phyloP scores from a whole-genome alignment of 2,113 vertebrate genomes.

The Ranitomeya imitator region DNA sequence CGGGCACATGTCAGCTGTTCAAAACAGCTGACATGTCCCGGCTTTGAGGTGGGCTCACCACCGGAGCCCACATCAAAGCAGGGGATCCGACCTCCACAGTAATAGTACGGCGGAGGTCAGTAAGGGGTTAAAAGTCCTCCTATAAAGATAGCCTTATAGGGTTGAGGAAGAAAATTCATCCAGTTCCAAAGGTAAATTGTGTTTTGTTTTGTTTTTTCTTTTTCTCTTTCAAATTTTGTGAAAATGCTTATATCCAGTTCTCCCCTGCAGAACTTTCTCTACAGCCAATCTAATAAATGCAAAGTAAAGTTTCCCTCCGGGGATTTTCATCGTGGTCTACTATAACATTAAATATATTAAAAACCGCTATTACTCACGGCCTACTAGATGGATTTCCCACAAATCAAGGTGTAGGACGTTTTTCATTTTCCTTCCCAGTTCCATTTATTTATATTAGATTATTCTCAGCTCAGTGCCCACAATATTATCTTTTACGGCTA shows the following conservation, averaged over 20 bases:
- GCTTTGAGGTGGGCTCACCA: no score
- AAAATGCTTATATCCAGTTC: background rate
- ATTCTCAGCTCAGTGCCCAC: constrained; percentile 25
- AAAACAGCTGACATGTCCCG: no score
- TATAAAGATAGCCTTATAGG: no score
- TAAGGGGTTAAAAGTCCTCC: no score
- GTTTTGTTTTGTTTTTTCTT: background rate
- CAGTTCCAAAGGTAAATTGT: background rate
- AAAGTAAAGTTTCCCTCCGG: background rate
- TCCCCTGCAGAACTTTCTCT: background rate
- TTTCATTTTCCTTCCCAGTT: constrained; percentile 19
- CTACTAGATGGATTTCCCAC: constrained; percentile 5
- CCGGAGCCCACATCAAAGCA: no score
- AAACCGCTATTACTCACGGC: constrained; percentile 22
- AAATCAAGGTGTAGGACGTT: constrained; percentile 13
- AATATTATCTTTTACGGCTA: constrained; percentile 17
- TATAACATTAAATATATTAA: constrained; percentile 34
- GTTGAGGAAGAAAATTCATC: no score
- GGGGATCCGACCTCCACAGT: no score
- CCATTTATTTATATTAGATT: constrained; percentile 34
- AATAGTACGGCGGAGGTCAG: no score
- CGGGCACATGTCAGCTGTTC: no score
- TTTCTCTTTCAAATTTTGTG: background rate
- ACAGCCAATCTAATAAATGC: background rate
- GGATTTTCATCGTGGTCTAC: background rate